Evolutionary conservation across 2,888 invertebrate species (phyloP).

Genomic region (Nemotelus nigrinus): DNA sequence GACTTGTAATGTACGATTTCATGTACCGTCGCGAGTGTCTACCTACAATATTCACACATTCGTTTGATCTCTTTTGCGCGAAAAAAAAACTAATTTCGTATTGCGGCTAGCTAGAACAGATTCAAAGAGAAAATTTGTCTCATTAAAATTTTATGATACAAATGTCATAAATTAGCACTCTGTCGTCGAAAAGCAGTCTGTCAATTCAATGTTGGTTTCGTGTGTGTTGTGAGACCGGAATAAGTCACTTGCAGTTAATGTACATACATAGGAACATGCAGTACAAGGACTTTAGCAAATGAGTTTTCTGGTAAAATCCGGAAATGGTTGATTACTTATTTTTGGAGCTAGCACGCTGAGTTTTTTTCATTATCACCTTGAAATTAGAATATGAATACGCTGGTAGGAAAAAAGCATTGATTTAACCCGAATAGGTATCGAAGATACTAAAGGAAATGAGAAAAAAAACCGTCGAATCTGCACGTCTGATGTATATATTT

Average conservation of each 20-base stretch:
- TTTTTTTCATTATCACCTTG: too few relatives aligned
- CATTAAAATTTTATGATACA: constrained; percentile 47
- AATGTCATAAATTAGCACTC: constrained; percentile 44
- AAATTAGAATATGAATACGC: too few relatives aligned
- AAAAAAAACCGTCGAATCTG: too few relatives aligned
- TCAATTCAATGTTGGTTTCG: neutral
- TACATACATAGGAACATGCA: too few relatives aligned
- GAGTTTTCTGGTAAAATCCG: constrained; percentile 16
- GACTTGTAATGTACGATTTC: too few relatives aligned
- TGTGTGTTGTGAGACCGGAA: constrained; percentile 7
- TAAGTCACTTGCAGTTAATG: neutral
- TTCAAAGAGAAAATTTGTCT: constrained; percentile 45
- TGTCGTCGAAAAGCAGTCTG: constrained; percentile 3
- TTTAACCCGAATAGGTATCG: too few relatives aligned
- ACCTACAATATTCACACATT: neutral
- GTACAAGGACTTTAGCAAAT: neutral
- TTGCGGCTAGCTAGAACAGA: neutral
- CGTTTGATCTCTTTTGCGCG: constrained; percentile 39
- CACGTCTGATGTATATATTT: too few relatives aligned
- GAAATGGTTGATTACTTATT: neutral
- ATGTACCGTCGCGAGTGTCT: neutral
- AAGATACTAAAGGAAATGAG: too few relatives aligned
- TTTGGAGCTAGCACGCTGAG: too few relatives aligned
- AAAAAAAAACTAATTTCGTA: constrained; percentile 42
- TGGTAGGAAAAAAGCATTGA: too few relatives aligned